Evolutionary conservation across 2,888 invertebrate genomes (phyloP).

Genomic region (Cylindroiulus punctatus): DNA sequence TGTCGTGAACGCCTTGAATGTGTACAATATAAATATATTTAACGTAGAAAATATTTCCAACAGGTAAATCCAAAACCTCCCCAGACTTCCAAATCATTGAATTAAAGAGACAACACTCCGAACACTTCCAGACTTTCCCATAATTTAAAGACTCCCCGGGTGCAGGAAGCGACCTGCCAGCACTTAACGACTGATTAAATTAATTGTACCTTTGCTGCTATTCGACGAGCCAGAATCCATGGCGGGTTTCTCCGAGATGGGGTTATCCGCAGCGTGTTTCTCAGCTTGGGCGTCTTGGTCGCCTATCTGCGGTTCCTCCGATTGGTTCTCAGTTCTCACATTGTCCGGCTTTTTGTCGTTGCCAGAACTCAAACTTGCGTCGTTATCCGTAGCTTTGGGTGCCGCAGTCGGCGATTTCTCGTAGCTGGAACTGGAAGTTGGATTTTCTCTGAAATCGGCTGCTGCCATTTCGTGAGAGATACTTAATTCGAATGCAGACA

Average conservation of each 20-base stretch:
- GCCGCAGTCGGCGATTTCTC: neutral
- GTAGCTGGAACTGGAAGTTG: neutral
- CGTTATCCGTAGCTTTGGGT: neutral
- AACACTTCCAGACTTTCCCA: neutral
- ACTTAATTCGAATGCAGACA: constrained; percentile 5
- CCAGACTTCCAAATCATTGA: neutral
- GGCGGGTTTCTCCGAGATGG: neutral
- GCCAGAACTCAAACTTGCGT: neutral
- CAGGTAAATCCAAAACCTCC: neutral
- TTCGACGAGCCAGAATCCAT: neutral
- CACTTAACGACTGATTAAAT: neutral
- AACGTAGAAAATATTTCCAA: neutral
- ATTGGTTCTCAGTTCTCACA: neutral
- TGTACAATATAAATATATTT: neutral
- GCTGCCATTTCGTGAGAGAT: constrained; percentile 16
- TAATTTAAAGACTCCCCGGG: neutral
- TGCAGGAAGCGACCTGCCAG: neutral
- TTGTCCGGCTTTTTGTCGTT: neutral
- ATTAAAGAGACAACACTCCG: neutral
- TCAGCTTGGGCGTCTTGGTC: neutral
- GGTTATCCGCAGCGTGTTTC: neutral
- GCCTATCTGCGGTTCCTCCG: neutral
- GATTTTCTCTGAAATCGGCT: neutral
- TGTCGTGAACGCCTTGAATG: neutral
- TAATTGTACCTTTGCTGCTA: neutral